Conservation (phyloP, 2,113 vertebrate genomes). For the Dendrocopos noguchii region DNA sequence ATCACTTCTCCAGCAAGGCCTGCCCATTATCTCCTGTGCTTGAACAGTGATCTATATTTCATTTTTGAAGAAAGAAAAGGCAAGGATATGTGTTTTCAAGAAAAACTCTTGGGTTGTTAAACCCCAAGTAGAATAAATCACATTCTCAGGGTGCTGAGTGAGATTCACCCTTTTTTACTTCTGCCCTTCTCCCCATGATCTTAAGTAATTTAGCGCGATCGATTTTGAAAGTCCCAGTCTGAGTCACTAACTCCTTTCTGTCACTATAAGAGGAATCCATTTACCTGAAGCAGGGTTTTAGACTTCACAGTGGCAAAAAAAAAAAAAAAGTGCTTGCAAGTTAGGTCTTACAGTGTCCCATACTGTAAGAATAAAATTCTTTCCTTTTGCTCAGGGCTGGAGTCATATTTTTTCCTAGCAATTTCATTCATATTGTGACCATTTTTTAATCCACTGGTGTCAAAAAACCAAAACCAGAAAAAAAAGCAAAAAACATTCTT, state of each 20-base stretch:
- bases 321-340: not conserved
- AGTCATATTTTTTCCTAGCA: not conserved
- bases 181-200: not conserved
- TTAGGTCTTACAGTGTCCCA: not conserved
- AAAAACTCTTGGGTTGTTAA: not conserved
- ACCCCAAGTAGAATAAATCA: fast-evolving
- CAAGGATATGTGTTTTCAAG: not conserved
- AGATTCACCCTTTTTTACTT: not conserved
- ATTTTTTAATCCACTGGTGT: not conserved
- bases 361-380: not conserved
- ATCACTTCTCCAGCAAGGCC: not conserved
- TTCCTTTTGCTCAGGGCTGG: not conserved
- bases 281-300: not conserved
- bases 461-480: not conserved
- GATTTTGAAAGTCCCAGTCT: not conserved
- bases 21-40: not conserved
- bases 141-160: not conserved
- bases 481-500: not conserved
- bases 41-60: constrained; percentile 7
- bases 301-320: not conserved
- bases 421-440: not conserved
- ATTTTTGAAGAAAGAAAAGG: not conserved
- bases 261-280: not conserved
- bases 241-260: not conserved
- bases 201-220: not conserved